These are phyloP conservation scores for Corticium candelabrum DNA, from an alignment of 37 sponge, comb jelly and placozoan genomes.

Conservation along the genomic window DNA sequence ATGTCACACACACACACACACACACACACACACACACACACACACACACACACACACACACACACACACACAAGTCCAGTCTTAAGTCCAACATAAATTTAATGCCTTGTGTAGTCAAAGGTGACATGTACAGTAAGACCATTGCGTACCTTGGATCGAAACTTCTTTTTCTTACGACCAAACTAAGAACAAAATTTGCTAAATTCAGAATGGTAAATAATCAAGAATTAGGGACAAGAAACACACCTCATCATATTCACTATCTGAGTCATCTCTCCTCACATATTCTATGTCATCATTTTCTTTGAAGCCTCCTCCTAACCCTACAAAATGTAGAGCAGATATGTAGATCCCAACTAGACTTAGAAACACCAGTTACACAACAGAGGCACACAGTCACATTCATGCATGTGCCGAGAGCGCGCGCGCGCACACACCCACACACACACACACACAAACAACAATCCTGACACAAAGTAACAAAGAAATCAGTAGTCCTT, in stretches of 20 bases:
- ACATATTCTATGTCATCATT: conserved; percentile 85
- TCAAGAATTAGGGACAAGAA: neutral
- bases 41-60: conserved; percentile 5
- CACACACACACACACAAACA: too few species aligned
- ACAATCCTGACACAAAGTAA: too few species aligned
- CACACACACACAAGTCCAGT: conserved; percentile 5
- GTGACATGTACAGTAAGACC: too few species aligned
- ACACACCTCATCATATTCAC: conserved; percentile 92
- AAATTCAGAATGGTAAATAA: neutral
- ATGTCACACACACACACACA: conserved; percentile 7
- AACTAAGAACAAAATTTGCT: conserved; percentile 31
- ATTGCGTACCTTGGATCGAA: conserved; percentile 16
- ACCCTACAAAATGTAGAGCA: conserved; percentile 45
- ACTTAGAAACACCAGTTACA: neutral
- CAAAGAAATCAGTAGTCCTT: too few species aligned
- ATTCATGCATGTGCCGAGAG: neutral
- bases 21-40: conserved; percentile 5
- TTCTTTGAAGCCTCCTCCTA: conserved; percentile 95
- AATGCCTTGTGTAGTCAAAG: too few species aligned
- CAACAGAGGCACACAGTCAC: neutral
- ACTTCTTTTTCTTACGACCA: conserved; percentile 84
- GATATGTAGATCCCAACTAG: too few species aligned
- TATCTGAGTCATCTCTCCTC: conserved; percentile 77
- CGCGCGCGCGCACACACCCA: neutral
- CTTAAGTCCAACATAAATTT: too few species aligned